phyloP scores from a whole-genome alignment of 2,113 vertebrate genomes.

The Pongo abelii region DNA sequence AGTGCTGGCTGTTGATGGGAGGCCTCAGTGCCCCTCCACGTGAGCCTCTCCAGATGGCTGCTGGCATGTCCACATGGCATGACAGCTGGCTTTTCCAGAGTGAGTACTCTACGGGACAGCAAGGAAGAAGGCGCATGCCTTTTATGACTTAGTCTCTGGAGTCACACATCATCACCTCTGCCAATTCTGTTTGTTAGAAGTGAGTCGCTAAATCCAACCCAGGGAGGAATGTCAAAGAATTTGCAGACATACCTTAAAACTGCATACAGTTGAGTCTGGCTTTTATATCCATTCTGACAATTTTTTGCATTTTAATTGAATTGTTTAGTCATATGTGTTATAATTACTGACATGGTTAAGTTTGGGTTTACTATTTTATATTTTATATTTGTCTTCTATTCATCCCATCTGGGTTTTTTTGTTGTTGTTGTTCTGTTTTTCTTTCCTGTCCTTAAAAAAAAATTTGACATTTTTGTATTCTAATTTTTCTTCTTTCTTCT shows the following conservation, averaged over 20 bases:
- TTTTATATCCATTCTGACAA: background rate
- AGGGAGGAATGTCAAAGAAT: background rate
- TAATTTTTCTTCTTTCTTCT: too few relatives aligned
- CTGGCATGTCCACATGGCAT: background rate
- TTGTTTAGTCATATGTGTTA: background rate
- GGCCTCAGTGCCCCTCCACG: background rate
- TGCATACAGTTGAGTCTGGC: background rate
- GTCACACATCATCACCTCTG: background rate
- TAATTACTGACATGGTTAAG: background rate
- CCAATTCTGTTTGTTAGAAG: background rate
- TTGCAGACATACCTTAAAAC: background rate
- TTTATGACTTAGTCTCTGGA: background rate
- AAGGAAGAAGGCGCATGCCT: background rate
- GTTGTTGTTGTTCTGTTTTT: background rate
- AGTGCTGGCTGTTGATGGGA: background rate
- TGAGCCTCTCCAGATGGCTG: background rate
- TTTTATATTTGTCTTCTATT: background rate
- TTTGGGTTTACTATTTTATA: background rate
- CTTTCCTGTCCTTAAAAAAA: background rate
- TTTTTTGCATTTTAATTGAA: background rate
- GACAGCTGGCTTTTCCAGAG: background rate
- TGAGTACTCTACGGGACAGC: background rate
- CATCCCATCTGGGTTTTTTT: background rate
- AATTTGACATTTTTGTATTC: background rate
- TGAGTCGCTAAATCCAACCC: background rate